Percentiles rank a stretch among this genome's conserved stretches.
Conservation (phyloP, 1,140 invertebrate species). For the Euborellia annulipes region DNA sequence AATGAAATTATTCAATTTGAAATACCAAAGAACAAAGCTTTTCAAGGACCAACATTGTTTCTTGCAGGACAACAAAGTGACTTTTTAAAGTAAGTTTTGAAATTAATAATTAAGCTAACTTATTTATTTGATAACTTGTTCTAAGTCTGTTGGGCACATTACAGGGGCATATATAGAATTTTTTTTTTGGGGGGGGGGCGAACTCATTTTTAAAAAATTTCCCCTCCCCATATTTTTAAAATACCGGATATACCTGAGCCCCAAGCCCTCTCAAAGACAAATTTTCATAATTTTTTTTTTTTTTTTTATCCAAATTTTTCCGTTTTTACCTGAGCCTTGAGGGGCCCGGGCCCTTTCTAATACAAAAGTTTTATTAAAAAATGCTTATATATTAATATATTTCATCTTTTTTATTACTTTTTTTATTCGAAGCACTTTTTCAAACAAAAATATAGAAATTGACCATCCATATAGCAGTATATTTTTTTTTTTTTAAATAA, state of each 20-base stretch:
- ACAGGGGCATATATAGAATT: not conserved
- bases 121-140: not conserved
- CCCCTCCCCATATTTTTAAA: too few relatives aligned
- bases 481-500: slow-evolving; percentile 4
- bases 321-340: too few relatives aligned
- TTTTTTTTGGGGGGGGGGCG: not conserved
- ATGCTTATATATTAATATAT: not conserved
- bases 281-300: too few relatives aligned
- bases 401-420: too few relatives aligned
- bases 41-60: slow-evolving; percentile 56
- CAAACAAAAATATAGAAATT: not conserved
- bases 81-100: slow-evolving; percentile 50
- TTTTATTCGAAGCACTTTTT: not conserved
- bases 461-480: not conserved
- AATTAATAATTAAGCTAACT: not conserved
- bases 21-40: slow-evolving; percentile 31
- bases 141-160: too few relatives aligned
- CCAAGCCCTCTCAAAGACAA: too few relatives aligned
- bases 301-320: too few relatives aligned
- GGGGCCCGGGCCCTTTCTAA: too few relatives aligned
- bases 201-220: too few relatives aligned
- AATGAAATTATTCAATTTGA: slow-evolving; percentile 47
- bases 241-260: too few relatives aligned
- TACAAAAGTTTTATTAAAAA: too few relatives aligned
- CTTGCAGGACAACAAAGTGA: slow-evolving; percentile 63